Evolutionary conservation across 2,888 invertebrate genomes (phyloP), one percentile per base, ranked within the genome.

Genomic region (Napeogenes inachia): DNA sequence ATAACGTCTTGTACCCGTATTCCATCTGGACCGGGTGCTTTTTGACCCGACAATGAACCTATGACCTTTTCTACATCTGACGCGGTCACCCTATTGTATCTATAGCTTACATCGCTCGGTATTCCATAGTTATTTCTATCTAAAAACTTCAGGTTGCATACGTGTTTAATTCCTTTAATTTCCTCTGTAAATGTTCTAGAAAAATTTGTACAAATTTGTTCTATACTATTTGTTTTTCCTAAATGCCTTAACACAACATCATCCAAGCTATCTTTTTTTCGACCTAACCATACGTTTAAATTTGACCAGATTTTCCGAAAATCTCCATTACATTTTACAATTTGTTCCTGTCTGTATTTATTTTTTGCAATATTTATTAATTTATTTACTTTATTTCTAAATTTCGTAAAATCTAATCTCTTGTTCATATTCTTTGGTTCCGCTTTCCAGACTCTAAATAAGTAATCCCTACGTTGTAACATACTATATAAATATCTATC

Each of bases 321-420:
- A 60, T 63, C 63, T 4, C 55, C 55, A 5, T 59, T 32, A 54
- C 64, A 64, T 13, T 65, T 53, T 45, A 55, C 10, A 54, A 63
- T 61, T 53, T 64, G 54, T 12, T 32, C 32, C 33, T 61, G 60
- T 57, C 62, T 60, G 30, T 61, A 57, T 55, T 57, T 59, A 58
- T 63, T 65, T 61, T 61, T 60, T 12, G 56, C 60, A 35, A 46
- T 45, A 59, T 62, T 62, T 55, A 62, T 54, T 54, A 59, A 12
- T 62, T 64, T 68, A 61, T 64, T 61, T 6, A 61, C 53, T 60
- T 55, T 63, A 60, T 67, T 68, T 57, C 62, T 56, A 42, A 45
- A 64, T 57, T 45, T 50, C 4, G 64, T 62, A 47, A 64, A 64
- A 38, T 46, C 33, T 57, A 68, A 58, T 45, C 66, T 59, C 5